Conservation (phyloP, 2,888 invertebrate species). For the Mechanitis messenoides region DNA sequence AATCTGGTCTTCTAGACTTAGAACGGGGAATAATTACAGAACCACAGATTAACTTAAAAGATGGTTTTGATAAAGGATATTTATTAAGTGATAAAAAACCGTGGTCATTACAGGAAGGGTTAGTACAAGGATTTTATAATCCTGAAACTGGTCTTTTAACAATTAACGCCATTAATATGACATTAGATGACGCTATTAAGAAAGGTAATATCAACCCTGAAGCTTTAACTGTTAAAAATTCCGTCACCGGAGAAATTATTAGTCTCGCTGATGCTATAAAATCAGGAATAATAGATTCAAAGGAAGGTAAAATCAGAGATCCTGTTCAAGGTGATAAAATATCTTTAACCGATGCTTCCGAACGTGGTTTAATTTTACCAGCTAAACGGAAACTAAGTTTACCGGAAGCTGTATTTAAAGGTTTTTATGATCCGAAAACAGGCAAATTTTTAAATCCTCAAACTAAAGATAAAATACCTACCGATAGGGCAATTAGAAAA, state of each 20-base stretch:
- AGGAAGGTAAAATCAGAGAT: constrained; percentile 87
- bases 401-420: constrained; percentile 93
- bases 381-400: constrained; percentile 89
- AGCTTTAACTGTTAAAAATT: constrained; percentile 87
- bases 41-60: constrained; percentile 84
- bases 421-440: constrained; percentile 90
- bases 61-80: constrained; percentile 88
- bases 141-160: constrained; percentile 83
- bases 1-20: constrained; percentile 82
- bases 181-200: constrained; percentile 84
- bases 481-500: constrained; percentile 88
- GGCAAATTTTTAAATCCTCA: constrained; percentile 89
- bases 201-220: constrained; percentile 85
- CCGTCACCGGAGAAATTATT: constrained; percentile 86
- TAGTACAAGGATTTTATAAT: constrained; percentile 88
- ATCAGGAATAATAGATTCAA: constrained; percentile 85
- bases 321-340: constrained; percentile 84
- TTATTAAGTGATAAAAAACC: constrained; percentile 87
- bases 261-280: constrained; percentile 87
- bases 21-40: constrained; percentile 81
- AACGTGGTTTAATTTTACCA: constrained; percentile 87
- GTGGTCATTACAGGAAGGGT: constrained; percentile 88
- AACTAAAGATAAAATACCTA: constrained; percentile 86
- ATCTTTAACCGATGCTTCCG: constrained; percentile 88
- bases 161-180: constrained; percentile 81